phyloP scores from a whole-genome alignment of 2,888 invertebrate species.

The Lutraria lutraria region DNA sequence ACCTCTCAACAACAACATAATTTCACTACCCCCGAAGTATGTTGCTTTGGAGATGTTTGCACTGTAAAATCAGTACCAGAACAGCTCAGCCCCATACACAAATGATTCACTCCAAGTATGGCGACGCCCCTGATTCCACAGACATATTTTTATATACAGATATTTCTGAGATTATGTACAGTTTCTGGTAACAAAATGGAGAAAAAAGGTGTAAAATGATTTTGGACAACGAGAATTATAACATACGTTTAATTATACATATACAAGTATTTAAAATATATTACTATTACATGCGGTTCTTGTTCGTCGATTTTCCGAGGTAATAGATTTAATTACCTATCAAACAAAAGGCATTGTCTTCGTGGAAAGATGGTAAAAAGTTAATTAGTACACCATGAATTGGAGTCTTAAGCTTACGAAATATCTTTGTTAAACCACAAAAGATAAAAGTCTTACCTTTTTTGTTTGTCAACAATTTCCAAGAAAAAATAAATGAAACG shows the following conservation, averaged over 20 bases:
- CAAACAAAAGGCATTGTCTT: background rate
- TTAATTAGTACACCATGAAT: background rate
- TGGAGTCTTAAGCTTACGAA: background rate
- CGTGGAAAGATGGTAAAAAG: background rate
- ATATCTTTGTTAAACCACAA: background rate
- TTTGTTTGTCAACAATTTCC: background rate
- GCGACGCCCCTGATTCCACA: background rate
- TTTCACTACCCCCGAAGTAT: too few relatives aligned
- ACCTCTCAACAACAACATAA: too few relatives aligned
- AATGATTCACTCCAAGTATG: background rate
- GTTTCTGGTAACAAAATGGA: too few relatives aligned
- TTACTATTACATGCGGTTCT: background rate
- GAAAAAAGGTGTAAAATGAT: too few relatives aligned
- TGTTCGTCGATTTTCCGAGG: background rate
- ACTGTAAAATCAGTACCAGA: too few relatives aligned
- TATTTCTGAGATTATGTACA: too few relatives aligned
- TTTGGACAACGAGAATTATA: too few relatives aligned
- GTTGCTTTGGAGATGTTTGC: too few relatives aligned
- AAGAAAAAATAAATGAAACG: background rate
- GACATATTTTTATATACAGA: background rate
- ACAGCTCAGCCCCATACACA: background rate
- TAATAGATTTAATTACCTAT: background rate
- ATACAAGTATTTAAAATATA: too few relatives aligned
- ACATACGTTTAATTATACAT: too few relatives aligned
- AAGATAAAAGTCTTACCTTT: background rate